A percentile compares a stretch with the other conserved stretches of the same genome.
Evolutionary conservation across 1,140 invertebrate species (phyloP).

Genomic region (Leptoteleia sp.): DNA sequence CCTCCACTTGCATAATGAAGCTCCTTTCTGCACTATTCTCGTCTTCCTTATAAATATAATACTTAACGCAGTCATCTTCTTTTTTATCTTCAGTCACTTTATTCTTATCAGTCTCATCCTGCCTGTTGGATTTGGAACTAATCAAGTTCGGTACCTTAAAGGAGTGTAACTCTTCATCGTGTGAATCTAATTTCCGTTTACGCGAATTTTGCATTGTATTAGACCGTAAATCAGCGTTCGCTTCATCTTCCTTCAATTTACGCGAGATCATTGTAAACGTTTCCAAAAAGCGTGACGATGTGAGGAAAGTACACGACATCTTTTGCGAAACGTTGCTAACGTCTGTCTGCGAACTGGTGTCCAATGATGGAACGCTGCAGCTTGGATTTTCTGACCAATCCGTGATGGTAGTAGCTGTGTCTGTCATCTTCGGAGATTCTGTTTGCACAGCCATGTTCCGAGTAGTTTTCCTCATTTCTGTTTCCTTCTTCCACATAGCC

Average conservation of each 20-base stretch:
- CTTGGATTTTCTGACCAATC: constrained; percentile 76
- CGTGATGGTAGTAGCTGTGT: constrained; percentile 69
- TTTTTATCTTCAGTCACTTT: constrained; percentile 35
- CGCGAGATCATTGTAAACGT: constrained; percentile 71
- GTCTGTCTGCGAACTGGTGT: constrained; percentile 48
- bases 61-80: constrained; percentile 71
- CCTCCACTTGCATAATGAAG: constrained; percentile 77
- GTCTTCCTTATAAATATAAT: constrained; percentile 76
- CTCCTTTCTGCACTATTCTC: constrained; percentile 73
- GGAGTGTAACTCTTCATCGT: constrained; percentile 57
- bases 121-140: constrained; percentile 4
- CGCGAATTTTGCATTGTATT: constrained; percentile 46
- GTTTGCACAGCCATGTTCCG: constrained; percentile 49
- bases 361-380: constrained; percentile 68
- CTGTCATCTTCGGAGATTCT: constrained; percentile 17
- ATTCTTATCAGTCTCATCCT: constrained; percentile 40
- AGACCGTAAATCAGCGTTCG: background rate
- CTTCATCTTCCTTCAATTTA: constrained; percentile 42
- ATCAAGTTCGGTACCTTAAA: constrained; percentile 72
- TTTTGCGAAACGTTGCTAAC: constrained; percentile 45
- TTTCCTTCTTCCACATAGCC: constrained; percentile 42
- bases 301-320: constrained; percentile 73
- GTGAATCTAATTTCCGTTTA: constrained; percentile 73
- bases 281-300: constrained; percentile 77
- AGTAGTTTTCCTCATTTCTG: constrained; percentile 9